These are phyloP conservation scores for Eumaeus atala DNA, from an alignment of 1,140 invertebrate species.

Conservation along the genomic window DNA sequence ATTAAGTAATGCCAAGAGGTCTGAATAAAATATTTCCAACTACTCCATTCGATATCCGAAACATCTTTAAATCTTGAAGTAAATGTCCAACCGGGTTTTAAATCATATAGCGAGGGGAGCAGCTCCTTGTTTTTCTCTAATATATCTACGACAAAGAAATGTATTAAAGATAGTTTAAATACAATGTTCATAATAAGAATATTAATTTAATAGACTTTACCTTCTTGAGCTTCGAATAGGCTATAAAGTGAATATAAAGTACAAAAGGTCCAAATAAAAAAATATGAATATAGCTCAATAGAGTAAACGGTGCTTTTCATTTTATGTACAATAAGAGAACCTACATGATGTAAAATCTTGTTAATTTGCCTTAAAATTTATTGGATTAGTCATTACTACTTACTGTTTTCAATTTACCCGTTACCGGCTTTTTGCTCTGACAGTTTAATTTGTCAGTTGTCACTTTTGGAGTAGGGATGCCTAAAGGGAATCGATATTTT, in stretches of 20 bases:
- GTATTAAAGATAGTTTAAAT: not conserved
- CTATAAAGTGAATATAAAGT: conserved; percentile 55
- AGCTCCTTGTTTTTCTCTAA: conserved; percentile 31
- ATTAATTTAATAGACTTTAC: conserved; percentile 37
- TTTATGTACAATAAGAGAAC: conserved; percentile 9
- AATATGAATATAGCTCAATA: conserved; percentile 45
- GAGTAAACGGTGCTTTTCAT: conserved; percentile 38
- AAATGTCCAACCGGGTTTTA: conserved; percentile 53
- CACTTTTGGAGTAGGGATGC: not conserved
- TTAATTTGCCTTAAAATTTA: no score
- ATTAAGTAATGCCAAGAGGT: conserved; percentile 49
- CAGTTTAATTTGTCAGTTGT: not conserved
- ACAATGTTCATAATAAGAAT: not conserved
- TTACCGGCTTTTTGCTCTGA: not conserved
- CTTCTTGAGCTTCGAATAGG: conserved; percentile 47
- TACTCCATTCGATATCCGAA: conserved; percentile 69
- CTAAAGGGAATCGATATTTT: no score
- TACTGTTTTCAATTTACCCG: no score
- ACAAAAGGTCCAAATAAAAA: conserved; percentile 52
- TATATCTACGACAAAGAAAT: conserved; percentile 42
- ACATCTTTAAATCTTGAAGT: conserved; percentile 54
- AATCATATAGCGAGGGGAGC: conserved; percentile 37
- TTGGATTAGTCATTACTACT: no score
- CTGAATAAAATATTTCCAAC: conserved; percentile 61
- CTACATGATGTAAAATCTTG: no score